Evolutionary conservation across 2,113 vertebrate species (phyloP).

Genomic region (Dasyornis broadbenti): DNA sequence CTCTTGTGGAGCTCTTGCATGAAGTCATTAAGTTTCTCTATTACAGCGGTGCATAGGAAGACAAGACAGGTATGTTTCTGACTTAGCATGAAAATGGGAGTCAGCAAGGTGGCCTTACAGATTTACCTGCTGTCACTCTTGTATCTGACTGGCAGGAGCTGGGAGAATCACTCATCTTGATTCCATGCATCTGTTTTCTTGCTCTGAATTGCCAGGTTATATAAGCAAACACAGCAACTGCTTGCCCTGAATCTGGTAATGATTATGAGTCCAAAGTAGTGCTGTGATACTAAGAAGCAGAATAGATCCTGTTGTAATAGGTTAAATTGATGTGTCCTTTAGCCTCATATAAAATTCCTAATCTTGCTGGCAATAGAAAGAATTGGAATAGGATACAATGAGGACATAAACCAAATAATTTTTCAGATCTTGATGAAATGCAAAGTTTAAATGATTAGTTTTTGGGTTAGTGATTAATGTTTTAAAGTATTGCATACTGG

Average conservation of each 20-base stretch:
- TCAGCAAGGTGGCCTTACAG: neutral
- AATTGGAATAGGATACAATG: neutral
- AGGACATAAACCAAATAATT: neutral
- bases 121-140: accelerated
- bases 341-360: neutral
- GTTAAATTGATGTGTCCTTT: neutral
- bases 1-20: neutral
- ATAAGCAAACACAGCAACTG: neutral
- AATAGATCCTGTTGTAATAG: neutral
- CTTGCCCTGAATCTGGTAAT: neutral
- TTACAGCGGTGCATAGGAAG: neutral
- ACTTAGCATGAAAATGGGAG: neutral
- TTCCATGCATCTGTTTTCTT: neutral
- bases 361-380: neutral
- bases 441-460: neutral
- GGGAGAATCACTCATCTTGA: neutral
- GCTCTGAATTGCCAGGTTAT: neutral
- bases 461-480: neutral
- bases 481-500: neutral
- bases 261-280: neutral
- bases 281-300: neutral
- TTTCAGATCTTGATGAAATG: neutral
- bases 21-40: neutral
- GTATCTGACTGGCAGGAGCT: neutral
- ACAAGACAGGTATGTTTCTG: neutral